Percentiles rank a stretch among this genome's conserved stretches.
phyloP scores from a whole-genome alignment of 1,140 invertebrate species.

The Rhopalosiphum maidis region DNA sequence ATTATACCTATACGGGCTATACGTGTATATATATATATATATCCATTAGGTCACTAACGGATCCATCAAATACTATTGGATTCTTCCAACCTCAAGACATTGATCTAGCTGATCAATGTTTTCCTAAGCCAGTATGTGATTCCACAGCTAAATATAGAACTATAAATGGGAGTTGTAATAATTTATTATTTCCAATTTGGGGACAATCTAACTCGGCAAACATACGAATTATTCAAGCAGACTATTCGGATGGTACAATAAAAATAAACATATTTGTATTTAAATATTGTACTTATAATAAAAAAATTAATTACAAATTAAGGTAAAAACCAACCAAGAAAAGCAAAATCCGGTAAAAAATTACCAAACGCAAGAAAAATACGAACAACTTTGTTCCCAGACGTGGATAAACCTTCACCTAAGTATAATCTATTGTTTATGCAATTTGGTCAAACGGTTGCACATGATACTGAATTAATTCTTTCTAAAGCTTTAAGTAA shows the following conservation, averaged over 20 bases:
- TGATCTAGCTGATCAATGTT: slow-evolving; percentile 18
- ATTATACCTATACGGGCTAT: neutral
- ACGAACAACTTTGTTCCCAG: slow-evolving; percentile 8
- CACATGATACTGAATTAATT: slow-evolving; percentile 35
- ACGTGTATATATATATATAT: too few relatives aligned
- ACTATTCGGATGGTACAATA: slow-evolving; percentile 75
- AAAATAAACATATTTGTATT: neutral
- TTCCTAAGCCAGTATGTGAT: slow-evolving; percentile 6
- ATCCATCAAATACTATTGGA: neutral
- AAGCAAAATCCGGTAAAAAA: neutral
- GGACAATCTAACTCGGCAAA: slow-evolving; percentile 77
- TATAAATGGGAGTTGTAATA: slow-evolving; percentile 85
- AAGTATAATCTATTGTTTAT: neutral
- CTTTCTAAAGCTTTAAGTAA: neutral
- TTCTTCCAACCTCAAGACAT: neutral
- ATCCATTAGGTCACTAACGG: neutral
- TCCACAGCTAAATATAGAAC: slow-evolving; percentile 68
- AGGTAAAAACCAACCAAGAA: slow-evolving; percentile 16
- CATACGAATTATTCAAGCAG: slow-evolving; percentile 76
- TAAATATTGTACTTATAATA: neutral
- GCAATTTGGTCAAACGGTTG: slow-evolving; percentile 26
- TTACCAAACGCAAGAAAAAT: slow-evolving; percentile 19
- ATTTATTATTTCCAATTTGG: slow-evolving; percentile 72
- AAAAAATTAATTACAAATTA: neutral
- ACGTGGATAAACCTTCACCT: neutral